Conservation (phyloP, 2,888 invertebrate species). For the Penaeus monodon region DNA sequence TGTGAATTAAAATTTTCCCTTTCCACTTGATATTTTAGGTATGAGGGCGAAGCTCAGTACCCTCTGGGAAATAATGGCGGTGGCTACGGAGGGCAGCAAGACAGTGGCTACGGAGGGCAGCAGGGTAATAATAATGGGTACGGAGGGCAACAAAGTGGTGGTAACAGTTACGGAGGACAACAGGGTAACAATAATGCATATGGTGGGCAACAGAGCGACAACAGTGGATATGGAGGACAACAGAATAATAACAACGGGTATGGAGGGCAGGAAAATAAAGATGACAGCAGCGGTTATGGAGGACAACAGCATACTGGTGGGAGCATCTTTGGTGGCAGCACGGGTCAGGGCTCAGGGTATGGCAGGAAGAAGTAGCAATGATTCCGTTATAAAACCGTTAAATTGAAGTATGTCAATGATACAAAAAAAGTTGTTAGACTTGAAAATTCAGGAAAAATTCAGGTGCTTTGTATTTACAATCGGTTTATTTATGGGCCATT, state of each 20-base stretch:
- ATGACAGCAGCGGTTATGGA: neutral
- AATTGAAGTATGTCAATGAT: neutral
- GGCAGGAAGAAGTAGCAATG: constrained; percentile 15
- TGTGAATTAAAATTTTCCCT: neutral
- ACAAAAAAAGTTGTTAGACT: neutral
- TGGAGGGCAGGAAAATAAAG: neutral
- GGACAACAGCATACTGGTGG: constrained; percentile 19
- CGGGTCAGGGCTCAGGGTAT: neutral
- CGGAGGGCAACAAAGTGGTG: neutral
- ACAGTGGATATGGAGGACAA: constrained; percentile 11
- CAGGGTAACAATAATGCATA: constrained; percentile 6
- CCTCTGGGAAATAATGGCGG: constrained; percentile 19
- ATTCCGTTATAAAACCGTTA: neutral
- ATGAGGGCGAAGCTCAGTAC: constrained; percentile 54
- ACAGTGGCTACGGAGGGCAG: constrained; percentile 6
- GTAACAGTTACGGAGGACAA: constrained; percentile 6
- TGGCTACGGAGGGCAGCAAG: constrained; percentile 13
- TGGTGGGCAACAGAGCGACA: constrained; percentile 12
- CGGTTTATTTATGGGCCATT: too few relatives aligned
- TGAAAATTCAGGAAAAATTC: too few relatives aligned
- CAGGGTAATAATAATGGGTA: neutral
- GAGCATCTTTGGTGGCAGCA: neutral
- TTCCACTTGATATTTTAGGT: constrained; percentile 10
- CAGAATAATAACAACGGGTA: constrained; percentile 3
- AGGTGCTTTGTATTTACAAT: too few relatives aligned